Conservation (phyloP, 2,888 invertebrate species). For the Brachycybe producta region DNA sequence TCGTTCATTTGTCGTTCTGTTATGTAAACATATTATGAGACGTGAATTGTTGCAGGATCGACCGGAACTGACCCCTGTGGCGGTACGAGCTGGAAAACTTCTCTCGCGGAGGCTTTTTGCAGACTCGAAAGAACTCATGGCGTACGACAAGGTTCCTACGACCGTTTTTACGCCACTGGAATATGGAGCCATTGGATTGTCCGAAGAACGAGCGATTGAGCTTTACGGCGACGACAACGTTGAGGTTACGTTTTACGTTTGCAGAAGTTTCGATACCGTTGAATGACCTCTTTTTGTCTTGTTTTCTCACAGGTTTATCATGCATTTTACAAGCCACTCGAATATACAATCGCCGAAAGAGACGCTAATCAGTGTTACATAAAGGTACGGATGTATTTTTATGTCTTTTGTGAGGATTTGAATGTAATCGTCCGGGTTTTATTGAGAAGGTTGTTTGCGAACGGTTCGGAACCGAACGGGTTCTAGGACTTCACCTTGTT, state of each 20-base stretch:
- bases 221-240: constrained; percentile 60
- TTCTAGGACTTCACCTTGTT: constrained; percentile 78
- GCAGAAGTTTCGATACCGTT: not conserved
- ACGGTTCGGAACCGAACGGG: constrained; percentile 46
- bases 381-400: too few species aligned
- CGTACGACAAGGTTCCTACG: constrained; percentile 76
- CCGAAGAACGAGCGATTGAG: constrained; percentile 68
- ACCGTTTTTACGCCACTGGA: constrained; percentile 93
- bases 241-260: constrained; percentile 41
- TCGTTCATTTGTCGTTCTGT: constrained; percentile 30
- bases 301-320: constrained; percentile 52
- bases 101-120: constrained; percentile 61
- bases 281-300: constrained; percentile 7
- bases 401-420: too few species aligned
- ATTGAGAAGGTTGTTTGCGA: constrained; percentile 51
- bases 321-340: constrained; percentile 85
- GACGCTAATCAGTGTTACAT: constrained; percentile 78
- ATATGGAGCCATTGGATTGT: constrained; percentile 85
- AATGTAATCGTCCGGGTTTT: too few species aligned
- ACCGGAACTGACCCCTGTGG: constrained; percentile 93
- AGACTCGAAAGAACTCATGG: constrained; percentile 49
- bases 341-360: constrained; percentile 84
- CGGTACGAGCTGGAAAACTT: constrained; percentile 77
- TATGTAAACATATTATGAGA: not conserved
- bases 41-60: constrained; percentile 34